Percentiles rank a stretch among this genome's conserved stretches.
Evolutionary conservation across 2,888 invertebrate species (phyloP).

Genomic region (Apoda limacodes): DNA sequence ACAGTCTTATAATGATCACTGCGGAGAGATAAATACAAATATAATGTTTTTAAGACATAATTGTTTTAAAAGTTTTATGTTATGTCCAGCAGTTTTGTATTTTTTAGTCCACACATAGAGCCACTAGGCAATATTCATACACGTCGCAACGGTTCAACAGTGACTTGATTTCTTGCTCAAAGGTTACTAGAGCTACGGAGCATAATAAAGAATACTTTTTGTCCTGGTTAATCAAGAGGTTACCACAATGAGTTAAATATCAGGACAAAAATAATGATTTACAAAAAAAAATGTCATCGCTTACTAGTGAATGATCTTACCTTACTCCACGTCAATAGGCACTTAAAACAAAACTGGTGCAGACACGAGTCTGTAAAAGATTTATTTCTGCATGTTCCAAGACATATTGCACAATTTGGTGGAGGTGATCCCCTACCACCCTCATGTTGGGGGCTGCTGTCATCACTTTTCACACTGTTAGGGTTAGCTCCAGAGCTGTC

Average conservation of each 20-base stretch:
- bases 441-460: constrained; percentile 52
- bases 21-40: no score
- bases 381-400: constrained; percentile 87
- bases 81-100: no score
- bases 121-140: no score
- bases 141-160: no score
- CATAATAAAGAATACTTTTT: no score
- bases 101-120: no score
- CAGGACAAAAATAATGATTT: background rate
- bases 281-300: constrained; percentile 3
- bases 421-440: constrained; percentile 74
- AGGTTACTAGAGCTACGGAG: no score
- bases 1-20: no score
- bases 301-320: constrained; percentile 50
- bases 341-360: constrained; percentile 95
- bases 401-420: constrained; percentile 92
- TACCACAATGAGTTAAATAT: background rate
- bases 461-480: constrained; percentile 57
- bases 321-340: constrained; percentile 94
- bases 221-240: no score
- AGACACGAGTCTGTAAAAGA: constrained; percentile 93
- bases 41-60: no score
- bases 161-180: no score
- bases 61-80: no score
- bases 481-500: constrained; percentile 50